Evolutionary conservation across 2,797 vertebrate genomes (phyloP).

Genomic region (Diglossa cyanea): DNA sequence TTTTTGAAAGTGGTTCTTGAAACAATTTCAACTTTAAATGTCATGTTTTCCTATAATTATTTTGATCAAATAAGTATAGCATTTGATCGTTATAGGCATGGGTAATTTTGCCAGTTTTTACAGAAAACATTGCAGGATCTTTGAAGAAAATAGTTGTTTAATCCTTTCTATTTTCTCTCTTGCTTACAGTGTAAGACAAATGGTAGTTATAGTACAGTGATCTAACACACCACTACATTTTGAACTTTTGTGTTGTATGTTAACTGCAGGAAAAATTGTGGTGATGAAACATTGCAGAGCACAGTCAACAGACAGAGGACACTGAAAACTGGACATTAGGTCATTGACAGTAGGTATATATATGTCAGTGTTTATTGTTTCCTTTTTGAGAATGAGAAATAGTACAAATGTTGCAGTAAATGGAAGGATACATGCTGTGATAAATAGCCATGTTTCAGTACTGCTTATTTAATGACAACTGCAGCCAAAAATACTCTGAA

Average conservation of each 20-base stretch:
- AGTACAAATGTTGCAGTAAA: background rate
- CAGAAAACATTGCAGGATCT: slow-evolving; percentile 31
- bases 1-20: slow-evolving; percentile 61
- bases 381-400: background rate
- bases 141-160: slow-evolving; percentile 66
- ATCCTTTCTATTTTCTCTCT: slow-evolving; percentile 45
- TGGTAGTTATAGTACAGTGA: background rate
- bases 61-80: slow-evolving; percentile 65
- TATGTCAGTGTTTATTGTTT: background rate
- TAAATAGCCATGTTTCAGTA: background rate
- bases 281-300: background rate
- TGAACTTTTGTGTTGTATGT: background rate
- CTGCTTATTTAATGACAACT: background rate
- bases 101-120: slow-evolving; percentile 51
- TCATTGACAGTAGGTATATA: background rate
- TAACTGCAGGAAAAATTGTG: background rate
- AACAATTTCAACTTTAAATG: slow-evolving; percentile 66
- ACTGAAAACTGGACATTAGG: background rate
- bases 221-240: background rate
- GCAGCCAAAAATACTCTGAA: background rate
- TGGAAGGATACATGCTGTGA: background rate
- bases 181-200: background rate
- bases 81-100: slow-evolving; percentile 48
- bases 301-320: background rate
- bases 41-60: slow-evolving; percentile 70